Percentiles rank a stretch among this genome's conserved stretches.
Conservation (phyloP, 2,888 invertebrate species). For the Drosophila borealis region DNA sequence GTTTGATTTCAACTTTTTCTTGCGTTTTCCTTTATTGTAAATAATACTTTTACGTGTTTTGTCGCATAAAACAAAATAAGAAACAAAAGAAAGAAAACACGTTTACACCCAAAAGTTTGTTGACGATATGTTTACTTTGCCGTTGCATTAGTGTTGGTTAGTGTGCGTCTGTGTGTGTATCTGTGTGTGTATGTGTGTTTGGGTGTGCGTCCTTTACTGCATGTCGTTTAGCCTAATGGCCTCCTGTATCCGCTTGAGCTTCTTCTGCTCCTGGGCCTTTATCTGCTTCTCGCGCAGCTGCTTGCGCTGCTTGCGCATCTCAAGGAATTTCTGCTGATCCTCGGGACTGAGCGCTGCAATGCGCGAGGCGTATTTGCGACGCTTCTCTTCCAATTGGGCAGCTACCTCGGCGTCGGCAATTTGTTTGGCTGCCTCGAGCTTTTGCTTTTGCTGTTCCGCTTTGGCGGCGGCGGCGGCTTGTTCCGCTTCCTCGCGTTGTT, state of each 20-base stretch:
- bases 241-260: conserved; percentile 66
- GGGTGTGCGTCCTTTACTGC: conserved; percentile 48
- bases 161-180: conserved; percentile 29
- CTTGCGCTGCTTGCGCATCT: conserved; percentile 79
- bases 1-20: conserved; percentile 3
- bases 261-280: conserved; percentile 71
- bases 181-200: conserved; percentile 32
- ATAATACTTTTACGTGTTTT: conserved; percentile 68
- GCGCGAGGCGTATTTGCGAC: conserved; percentile 74
- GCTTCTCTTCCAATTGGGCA: conserved; percentile 59
- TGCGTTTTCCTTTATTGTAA: conserved; percentile 47
- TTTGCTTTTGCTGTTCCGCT: conserved; percentile 60
- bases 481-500: conserved; percentile 69
- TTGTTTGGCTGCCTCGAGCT: conserved; percentile 59
- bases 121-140: conserved; percentile 48
- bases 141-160: conserved; percentile 23
- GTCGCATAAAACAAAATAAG: conserved; percentile 44
- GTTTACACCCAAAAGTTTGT: conserved; percentile 26
- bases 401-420: conserved; percentile 65
- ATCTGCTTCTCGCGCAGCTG: conserved; percentile 68
- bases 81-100: conserved; percentile 27
- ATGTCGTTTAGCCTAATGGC: conserved; percentile 59
- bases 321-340: conserved; percentile 78
- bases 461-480: conserved; percentile 58
- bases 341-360: conserved; percentile 80